These are phyloP conservation scores for Prionailurus bengalensis DNA, from an alignment of 2,113 vertebrate genomes.

Conservation along the genomic window DNA sequence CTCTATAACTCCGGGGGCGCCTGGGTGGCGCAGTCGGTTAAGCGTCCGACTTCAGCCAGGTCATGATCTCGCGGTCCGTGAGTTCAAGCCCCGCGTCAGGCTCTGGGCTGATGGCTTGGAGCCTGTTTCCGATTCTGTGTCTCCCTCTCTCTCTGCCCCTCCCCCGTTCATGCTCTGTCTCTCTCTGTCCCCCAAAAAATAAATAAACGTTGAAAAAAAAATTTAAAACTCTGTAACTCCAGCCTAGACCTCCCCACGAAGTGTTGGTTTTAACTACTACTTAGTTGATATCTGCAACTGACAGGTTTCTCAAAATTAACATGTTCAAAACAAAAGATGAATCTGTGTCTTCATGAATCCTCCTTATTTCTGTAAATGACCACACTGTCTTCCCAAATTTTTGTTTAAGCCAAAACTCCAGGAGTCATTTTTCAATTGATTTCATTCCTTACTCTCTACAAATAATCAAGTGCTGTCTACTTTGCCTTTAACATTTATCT, in stretches of 20 bases:
- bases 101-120: too few species aligned
- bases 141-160: too few species aligned
- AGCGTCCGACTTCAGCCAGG: too few species aligned
- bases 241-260: background rate
- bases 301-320: background rate
- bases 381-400: background rate
- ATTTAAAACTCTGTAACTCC: background rate
- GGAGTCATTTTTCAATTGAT: background rate
- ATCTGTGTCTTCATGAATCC: background rate
- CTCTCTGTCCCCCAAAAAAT: too few species aligned
- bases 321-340: background rate
- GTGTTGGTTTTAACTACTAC: background rate
- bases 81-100: too few species aligned
- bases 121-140: too few species aligned
- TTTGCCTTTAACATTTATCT: background rate
- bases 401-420: background rate
- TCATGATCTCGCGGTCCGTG: too few species aligned
- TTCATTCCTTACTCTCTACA: background rate
- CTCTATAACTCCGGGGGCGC: background rate
- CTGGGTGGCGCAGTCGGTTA: too few species aligned
- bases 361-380: background rate
- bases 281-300: background rate
- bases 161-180: too few species aligned
- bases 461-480: background rate
- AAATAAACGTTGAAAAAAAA: too few species aligned